Evolutionary conservation across 92 coral and sea anemone genomes (phyloP).

Genomic region (Muricea muricata): DNA sequence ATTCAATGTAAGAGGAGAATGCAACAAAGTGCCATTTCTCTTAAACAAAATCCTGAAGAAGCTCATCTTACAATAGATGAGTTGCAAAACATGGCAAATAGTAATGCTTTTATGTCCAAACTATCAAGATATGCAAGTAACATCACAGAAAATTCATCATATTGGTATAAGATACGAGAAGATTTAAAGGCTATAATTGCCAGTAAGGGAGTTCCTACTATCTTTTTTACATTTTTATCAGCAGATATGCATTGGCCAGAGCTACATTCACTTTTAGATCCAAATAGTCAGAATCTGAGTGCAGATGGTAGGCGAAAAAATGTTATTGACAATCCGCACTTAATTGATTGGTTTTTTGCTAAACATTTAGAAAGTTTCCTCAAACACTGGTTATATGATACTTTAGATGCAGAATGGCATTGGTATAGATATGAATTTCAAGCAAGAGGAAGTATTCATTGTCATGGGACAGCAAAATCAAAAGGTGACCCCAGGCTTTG

Average conservation of each 20-base stretch:
- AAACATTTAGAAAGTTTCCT: conserved; percentile 63
- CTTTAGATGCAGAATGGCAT: conserved; percentile 68
- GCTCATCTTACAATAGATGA: conserved; percentile 47
- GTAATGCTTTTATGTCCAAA: conserved; percentile 47
- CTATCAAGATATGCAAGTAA: conserved; percentile 66
- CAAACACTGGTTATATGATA: conserved; percentile 67
- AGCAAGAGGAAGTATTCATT: conserved; percentile 68
- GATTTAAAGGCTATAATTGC: conserved; percentile 64
- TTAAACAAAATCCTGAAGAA: conserved; percentile 45
- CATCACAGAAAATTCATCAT: conserved; percentile 48
- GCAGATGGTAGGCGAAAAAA: conserved; percentile 46
- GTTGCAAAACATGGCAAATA: conserved; percentile 33
- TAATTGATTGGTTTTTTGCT: conserved; percentile 66
- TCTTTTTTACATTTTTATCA: conserved; percentile 64
- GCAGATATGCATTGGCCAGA: conserved; percentile 71
- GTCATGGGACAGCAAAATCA: conserved; percentile 60
- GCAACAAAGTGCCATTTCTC: neutral
- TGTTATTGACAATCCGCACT: conserved; percentile 58
- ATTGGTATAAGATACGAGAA: conserved; percentile 45
- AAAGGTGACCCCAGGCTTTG: conserved; percentile 45
- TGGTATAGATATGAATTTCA: conserved; percentile 72
- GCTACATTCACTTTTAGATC: conserved; percentile 53
- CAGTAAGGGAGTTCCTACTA: conserved; percentile 57
- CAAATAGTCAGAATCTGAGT: conserved; percentile 16
- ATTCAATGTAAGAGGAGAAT: neutral